Conservation (phyloP, 2,797 vertebrate species). For the Merluccius polli region DNA sequence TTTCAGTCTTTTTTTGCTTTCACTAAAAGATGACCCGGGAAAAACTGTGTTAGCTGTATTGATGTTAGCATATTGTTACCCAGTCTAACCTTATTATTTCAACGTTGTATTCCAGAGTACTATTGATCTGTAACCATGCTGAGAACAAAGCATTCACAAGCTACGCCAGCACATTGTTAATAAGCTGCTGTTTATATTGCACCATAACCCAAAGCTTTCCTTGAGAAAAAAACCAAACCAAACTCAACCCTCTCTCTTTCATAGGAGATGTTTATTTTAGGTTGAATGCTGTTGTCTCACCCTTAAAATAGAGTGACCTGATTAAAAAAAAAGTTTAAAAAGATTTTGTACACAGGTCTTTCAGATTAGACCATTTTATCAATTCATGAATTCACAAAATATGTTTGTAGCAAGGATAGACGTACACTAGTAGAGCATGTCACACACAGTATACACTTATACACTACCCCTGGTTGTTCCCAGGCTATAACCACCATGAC, state of each 20-base stretch:
- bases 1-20: neutral
- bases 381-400: neutral
- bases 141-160: slow-evolving; percentile 5
- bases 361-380: neutral
- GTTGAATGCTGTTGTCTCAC: neutral
- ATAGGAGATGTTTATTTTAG: neutral
- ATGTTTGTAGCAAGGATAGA: neutral
- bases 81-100: neutral
- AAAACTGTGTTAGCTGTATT: neutral
- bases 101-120: neutral
- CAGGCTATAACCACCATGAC: slow-evolving; percentile 46
- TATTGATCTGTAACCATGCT: slow-evolving; percentile 16
- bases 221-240: neutral
- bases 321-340: no score
- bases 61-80: neutral
- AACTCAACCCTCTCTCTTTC: neutral
- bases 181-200: neutral
- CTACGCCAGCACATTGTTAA: neutral
- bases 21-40: neutral
- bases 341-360: neutral
- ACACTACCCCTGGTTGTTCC: slow-evolving; percentile 52
- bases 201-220: neutral
- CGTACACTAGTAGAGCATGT: slow-evolving; percentile 18
- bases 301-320: neutral
- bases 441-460: slow-evolving; percentile 15